Evolutionary conservation across 2,888 invertebrate species (phyloP).

Genomic region (Eristalinus aeneus): DNA sequence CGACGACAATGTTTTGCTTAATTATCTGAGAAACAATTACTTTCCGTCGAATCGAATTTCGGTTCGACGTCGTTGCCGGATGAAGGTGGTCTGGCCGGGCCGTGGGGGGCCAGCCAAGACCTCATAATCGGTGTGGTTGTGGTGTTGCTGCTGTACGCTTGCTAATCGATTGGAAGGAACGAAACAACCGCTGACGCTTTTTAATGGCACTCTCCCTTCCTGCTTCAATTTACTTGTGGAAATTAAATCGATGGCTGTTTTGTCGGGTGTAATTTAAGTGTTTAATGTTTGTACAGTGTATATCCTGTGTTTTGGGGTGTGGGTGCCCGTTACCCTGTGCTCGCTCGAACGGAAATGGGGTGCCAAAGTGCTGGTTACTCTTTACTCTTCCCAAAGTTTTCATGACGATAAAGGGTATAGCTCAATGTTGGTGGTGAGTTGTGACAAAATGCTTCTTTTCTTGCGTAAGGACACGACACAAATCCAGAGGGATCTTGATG

Average conservation of each 20-base stretch:
- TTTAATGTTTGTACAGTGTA: conserved; percentile 26
- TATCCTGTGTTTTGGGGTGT: conserved; percentile 6
- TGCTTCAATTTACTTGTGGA: conserved; percentile 51
- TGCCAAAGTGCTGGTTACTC: conserved; percentile 26
- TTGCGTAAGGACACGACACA: neutral
- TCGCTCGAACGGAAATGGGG: conserved; percentile 28
- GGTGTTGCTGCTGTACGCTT: conserved; percentile 25
- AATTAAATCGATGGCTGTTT: conserved; percentile 58
- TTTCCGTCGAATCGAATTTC: conserved; percentile 67
- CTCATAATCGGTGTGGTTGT: conserved; percentile 58
- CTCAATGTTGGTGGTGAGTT: neutral
- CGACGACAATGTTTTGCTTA: conserved; percentile 57
- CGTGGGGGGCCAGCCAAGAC: conserved; percentile 12
- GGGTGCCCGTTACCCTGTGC: neutral
- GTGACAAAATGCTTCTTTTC: neutral
- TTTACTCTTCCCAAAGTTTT: neutral
- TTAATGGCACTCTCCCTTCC: conserved; percentile 51
- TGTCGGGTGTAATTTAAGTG: conserved; percentile 50
- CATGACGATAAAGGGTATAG: conserved; percentile 1
- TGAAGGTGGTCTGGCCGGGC: neutral
- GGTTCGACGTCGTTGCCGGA: neutral
- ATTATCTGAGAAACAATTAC: conserved; percentile 70
- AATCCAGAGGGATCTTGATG: neutral
- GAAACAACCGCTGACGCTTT: conserved; percentile 54
- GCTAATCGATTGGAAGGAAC: conserved; percentile 58